Evolutionary conservation across 2,797 vertebrate genomes (phyloP), one percentile per base, ranked within the genome.

Genomic region (Hafferia zeledoni): DNA sequence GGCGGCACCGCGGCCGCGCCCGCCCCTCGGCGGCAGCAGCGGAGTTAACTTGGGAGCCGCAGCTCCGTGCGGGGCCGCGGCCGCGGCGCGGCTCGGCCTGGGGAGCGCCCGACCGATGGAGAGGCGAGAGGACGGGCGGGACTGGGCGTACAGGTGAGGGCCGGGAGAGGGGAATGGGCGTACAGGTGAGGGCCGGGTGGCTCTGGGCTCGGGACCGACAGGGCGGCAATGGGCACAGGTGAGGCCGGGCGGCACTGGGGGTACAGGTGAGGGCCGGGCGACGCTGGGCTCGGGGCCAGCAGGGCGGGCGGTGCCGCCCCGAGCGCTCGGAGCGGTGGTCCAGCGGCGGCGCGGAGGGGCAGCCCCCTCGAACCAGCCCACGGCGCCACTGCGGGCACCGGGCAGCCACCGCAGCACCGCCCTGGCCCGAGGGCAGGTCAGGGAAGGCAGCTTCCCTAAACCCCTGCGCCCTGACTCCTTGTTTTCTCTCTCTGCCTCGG

Each of bases 161-260:
- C 74, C 41, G 56, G 63, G 35, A 35, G 35, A 7, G n/a, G n/a
- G n/a, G n/a, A 95, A 52, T 96, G 95, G 95, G 68, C 83, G 60
- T 92, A 92, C 93, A 96, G 95, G 57, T 41, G 41, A 41, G 41
- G 10, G 39, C 39, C 78, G 87, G 87, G 84, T 74, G 93, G 69
- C 91, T 90, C 56, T 96, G 95, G 95, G 64, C 87, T 39, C 5
- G 10, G 37, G 11, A 11, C 30, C 33, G 4, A 3, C 37, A 5
- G n/a, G 50, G 15, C 30, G 55, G 27, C 19, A n/a, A 15, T 61
- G 87, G 25, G 64, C 92, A 92, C 93, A 96, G 95, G 57, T 41
- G 92, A 90, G 77, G 92, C 81, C 74, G 87, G 87, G 84, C 77
- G 93, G 69, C 91, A 92, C 56, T 96, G 95, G 95, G 95, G 53